Evolutionary conservation across 2,113 vertebrate genomes (phyloP).

Genomic region (Campylomormyrus numenius): DNA sequence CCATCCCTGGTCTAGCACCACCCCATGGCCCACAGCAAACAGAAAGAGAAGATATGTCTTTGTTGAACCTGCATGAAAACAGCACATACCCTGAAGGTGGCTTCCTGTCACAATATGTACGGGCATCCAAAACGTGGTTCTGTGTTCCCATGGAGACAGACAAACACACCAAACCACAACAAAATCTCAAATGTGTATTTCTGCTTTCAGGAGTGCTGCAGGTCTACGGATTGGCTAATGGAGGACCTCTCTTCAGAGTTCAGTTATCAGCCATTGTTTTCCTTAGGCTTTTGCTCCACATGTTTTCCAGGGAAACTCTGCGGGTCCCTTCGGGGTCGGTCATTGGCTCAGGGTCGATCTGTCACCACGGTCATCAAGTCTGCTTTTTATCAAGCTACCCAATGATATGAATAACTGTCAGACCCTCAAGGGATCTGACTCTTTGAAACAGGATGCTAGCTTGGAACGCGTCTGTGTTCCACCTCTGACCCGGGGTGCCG

Average conservation of each 20-base stretch:
- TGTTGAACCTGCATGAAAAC: not conserved
- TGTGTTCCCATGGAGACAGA: not conserved
- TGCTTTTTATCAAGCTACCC: not conserved
- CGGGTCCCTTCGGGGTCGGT: not conserved
- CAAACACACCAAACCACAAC: not conserved
- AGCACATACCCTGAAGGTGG: not conserved
- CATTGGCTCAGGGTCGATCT: not conserved
- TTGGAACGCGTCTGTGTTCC: not conserved
- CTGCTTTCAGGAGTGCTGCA: not conserved
- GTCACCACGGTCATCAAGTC: not conserved
- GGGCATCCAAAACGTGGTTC: not conserved
- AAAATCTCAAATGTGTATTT: not conserved
- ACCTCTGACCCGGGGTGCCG: not conserved
- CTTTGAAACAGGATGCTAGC: not conserved
- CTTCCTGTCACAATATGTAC: not conserved
- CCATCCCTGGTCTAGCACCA: not conserved
- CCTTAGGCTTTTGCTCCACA: not conserved
- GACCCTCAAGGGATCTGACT: not conserved
- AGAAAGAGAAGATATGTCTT: not conserved
- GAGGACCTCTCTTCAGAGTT: not conserved
- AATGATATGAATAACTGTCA: not conserved
- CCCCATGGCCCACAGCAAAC: not conserved
- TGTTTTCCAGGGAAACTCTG: not conserved
- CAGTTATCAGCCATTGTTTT: not conserved
- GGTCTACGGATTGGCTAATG: not conserved